phyloP scores from a whole-genome alignment of 2,113 vertebrate genomes.

The Syrrhaptes paradoxus region DNA sequence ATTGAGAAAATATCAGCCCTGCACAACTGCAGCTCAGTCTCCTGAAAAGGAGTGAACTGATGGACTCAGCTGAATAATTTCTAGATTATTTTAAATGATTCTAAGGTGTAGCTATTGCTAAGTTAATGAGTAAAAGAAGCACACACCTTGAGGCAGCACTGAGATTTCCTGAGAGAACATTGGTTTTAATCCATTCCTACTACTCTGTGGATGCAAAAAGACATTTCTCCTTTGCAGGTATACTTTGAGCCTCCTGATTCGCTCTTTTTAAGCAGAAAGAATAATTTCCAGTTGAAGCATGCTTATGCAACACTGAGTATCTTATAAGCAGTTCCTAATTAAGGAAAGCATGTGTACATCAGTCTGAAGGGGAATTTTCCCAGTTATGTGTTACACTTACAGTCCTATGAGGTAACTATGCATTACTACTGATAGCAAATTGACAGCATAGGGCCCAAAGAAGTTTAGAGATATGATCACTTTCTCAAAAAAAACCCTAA shows the following conservation, averaged over 20 bases:
- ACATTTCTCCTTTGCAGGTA: not conserved
- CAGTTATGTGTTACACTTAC: not conserved
- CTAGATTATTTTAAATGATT: not conserved
- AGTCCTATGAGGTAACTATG: rapidly evolving
- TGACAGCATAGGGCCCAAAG: not conserved
- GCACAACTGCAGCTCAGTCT: not conserved
- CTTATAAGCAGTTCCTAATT: not conserved
- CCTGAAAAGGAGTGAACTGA: not conserved
- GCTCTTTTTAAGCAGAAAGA: not conserved
- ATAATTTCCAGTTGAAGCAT: not conserved
- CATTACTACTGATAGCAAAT: not conserved
- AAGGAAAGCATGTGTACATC: not conserved
- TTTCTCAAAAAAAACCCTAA: not conserved
- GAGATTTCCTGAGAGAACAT: not conserved
- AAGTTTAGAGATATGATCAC: not conserved
- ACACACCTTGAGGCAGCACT: rapidly evolving
- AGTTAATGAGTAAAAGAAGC: not conserved
- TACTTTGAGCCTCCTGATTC: not conserved
- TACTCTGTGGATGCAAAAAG: not conserved
- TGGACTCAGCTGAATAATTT: not conserved
- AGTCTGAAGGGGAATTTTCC: not conserved
- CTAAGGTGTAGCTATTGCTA: not conserved
- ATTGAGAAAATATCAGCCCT: not conserved
- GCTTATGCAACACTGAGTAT: not conserved
- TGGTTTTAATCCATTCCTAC: not conserved